phyloP scores from a whole-genome alignment of 2,113 vertebrate species.

The Narcine bancroftii region DNA sequence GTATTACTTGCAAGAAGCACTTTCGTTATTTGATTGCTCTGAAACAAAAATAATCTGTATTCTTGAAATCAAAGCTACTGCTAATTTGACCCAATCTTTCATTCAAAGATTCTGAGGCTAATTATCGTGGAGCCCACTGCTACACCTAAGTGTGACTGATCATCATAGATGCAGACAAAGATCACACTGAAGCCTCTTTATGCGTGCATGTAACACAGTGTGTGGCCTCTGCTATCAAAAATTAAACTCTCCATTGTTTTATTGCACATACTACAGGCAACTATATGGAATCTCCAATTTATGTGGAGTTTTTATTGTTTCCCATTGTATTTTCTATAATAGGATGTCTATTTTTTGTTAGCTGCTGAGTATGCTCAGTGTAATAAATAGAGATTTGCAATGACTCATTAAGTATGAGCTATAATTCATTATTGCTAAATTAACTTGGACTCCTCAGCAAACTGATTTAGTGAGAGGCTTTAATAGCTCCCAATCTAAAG shows the following conservation, averaged over 20 bases:
- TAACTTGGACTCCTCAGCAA: slow-evolving; percentile 28
- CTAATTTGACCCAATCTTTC: neutral
- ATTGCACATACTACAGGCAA: neutral
- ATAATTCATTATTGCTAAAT: slow-evolving; percentile 24
- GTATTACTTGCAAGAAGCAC: neutral
- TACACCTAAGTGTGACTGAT: neutral
- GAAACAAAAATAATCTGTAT: neutral
- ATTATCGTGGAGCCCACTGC: no score
- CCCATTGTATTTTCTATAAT: neutral
- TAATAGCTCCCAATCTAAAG: neutral
- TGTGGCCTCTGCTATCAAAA: neutral
- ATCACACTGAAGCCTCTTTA: neutral
- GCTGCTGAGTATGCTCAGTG: neutral
- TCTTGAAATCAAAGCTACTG: neutral
- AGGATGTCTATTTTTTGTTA: neutral
- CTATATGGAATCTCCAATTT: neutral
- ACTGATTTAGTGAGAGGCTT: neutral
- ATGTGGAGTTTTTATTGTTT: neutral
- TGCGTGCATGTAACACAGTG: neutral
- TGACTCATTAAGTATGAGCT: slow-evolving; percentile 33
- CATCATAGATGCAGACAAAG: neutral
- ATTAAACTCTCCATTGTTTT: neutral
- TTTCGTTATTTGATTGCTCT: neutral
- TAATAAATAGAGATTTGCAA: slow-evolving; percentile 19
- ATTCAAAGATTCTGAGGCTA: neutral